Evolutionary conservation across 1,140 invertebrate genomes (phyloP), one percentile per base, ranked within the genome.

Genomic region (Zaprionus nigranus): DNA sequence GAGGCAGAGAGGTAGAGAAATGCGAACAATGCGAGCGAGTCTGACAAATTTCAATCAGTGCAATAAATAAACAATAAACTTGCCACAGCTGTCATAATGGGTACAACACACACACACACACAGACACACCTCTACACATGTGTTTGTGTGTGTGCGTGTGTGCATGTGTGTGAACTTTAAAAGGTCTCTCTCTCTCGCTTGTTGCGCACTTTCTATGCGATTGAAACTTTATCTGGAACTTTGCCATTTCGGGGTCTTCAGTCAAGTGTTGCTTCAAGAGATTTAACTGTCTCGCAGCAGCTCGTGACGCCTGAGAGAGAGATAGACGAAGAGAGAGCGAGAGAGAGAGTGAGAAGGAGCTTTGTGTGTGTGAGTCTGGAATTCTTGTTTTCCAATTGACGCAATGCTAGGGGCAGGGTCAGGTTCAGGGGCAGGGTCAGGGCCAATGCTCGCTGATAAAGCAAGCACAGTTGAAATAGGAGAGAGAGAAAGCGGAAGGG

Each of bases 271-370:
- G 17, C 43, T 20, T 38, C 46, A 13, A 69, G 4, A 28, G 20
- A 53, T 54, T 69, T 20, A 62, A 61, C 17, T 53, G 46, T 40
- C 49, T 38, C 49, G 40, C 65, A 53, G 12, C 61, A 63, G 34
- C 30, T 26, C 63, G 28, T 56, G 51, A 13, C 20, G 63, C 34
- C 34, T 20, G 11, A 17, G 49, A 3, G 20, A n/a, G 17, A 13
- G 13, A 22, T 11, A 30, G 28, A 15, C 22, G 22, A n/a, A 20
- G 56, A 38, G 49, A 20, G 49, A 36, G 9, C n/a, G n/a, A 11
- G 7, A 20, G 43, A 11, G 46, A 5, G 38, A 15, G 5, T 4
- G 12, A 1, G 13, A 15, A 17, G n/a, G 2, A 20, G 46, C 7
- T 17, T 7, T 51, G 20, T 51, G 17, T 49, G 46, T 9, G 17